Evolutionary conservation across 2,888 invertebrate species (phyloP).

Genomic region (Platyscelio sp.): DNA sequence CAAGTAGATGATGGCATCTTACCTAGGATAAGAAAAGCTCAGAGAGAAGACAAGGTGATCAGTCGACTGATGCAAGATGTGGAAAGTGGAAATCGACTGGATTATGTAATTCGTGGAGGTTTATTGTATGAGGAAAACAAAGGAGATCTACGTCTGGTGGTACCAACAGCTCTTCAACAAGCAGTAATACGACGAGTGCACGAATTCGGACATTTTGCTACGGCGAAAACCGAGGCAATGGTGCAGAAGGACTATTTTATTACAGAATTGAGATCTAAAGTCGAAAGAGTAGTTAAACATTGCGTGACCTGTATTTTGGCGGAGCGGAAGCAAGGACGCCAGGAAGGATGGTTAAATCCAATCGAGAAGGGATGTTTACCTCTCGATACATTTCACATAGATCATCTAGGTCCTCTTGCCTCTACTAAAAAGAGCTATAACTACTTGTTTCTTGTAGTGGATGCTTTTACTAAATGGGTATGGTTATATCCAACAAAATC

Average conservation of each 20-base stretch:
- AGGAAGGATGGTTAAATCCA: slow-evolving; percentile 69
- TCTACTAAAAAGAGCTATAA: slow-evolving; percentile 73
- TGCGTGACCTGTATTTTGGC: slow-evolving; percentile 74
- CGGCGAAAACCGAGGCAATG: neutral
- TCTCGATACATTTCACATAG: slow-evolving; percentile 60
- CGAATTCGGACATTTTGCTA: neutral
- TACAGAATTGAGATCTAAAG: slow-evolving; percentile 1
- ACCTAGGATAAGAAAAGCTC: neutral
- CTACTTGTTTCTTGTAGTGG: slow-evolving; percentile 22
- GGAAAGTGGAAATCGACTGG: neutral
- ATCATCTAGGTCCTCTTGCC: slow-evolving; percentile 72
- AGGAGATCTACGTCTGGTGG: neutral
- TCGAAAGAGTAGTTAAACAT: slow-evolving; percentile 32
- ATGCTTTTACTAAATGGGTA: slow-evolving; percentile 27
- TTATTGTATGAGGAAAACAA: neutral
- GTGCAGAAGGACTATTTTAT: slow-evolving; percentile 34
- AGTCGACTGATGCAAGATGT: neutral
- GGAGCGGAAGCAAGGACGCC: slow-evolving; percentile 62
- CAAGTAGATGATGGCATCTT: neutral
- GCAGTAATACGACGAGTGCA: neutral
- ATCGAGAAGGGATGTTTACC: slow-evolving; percentile 76
- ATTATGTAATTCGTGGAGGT: neutral
- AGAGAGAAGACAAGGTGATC: neutral
- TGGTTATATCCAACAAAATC: slow-evolving; percentile 50
- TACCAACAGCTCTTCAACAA: neutral